Percentiles rank a stretch among this genome's conserved stretches.
These are phyloP conservation scores for Ophonus ardosiacus DNA, from an alignment of 2,888 invertebrate genomes.

Conservation along the genomic window DNA sequence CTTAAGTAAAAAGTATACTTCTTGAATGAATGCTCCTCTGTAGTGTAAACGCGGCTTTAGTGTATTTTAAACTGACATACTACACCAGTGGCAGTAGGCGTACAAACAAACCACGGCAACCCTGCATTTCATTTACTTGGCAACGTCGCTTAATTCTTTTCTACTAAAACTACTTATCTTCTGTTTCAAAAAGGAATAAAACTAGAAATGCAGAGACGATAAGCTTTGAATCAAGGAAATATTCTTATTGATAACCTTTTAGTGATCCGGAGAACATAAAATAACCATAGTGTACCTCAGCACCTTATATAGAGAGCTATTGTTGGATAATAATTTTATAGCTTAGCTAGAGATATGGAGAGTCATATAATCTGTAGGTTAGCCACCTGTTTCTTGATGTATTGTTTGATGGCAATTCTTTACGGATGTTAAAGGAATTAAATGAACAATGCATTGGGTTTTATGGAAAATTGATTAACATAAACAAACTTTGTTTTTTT, in stretches of 20 bases:
- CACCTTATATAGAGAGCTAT: too few species aligned
- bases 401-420: too few species aligned
- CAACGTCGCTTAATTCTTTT: conserved; percentile 11
- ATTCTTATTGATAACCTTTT: conserved; percentile 10
- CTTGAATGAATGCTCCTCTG: neutral
- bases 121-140: neutral
- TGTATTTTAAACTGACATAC: conserved; percentile 31
- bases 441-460: too few species aligned
- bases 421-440: too few species aligned
- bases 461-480: too few species aligned
- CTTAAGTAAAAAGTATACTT: too few species aligned
- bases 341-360: too few species aligned
- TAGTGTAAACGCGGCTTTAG: conserved; percentile 6
- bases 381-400: too few species aligned
- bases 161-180: conserved; percentile 36
- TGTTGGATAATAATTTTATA: too few species aligned
- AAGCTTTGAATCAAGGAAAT: conserved; percentile 3
- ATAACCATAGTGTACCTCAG: too few species aligned
- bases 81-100: conserved; percentile 20
- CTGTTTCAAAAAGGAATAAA: neutral
- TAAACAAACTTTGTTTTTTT: too few species aligned
- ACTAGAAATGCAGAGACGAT: neutral
- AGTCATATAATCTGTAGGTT: too few species aligned
- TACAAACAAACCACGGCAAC: conserved; percentile 24
- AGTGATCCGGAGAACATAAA: neutral